These are phyloP conservation scores for Cerceris rybyensis DNA, from an alignment of 2,888 invertebrate genomes.

Conservation along the genomic window DNA sequence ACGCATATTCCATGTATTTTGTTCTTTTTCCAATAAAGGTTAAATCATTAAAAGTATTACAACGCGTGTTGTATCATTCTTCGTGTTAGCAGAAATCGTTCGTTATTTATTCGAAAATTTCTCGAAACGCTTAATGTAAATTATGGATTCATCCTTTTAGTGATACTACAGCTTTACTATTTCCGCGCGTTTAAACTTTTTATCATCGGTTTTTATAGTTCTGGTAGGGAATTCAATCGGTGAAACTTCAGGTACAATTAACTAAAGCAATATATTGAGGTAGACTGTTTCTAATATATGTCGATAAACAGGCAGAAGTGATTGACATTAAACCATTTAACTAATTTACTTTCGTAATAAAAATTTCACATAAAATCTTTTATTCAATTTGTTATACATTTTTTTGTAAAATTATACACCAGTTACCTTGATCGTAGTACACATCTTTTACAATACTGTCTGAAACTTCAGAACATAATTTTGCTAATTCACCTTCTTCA, in stretches of 20 bases:
- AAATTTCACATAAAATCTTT: conserved; percentile 5
- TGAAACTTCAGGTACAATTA: too few species aligned
- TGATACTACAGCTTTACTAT: too few species aligned
- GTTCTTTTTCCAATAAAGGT: conserved; percentile 69
- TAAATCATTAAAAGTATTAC: conserved; percentile 55
- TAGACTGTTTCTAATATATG: not conserved
- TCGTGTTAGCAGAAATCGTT: not conserved
- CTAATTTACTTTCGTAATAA: not conserved
- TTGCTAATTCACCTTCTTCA: conserved; percentile 90
- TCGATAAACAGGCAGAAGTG: not conserved
- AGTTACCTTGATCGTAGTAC: conserved; percentile 98
- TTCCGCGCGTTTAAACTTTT: too few species aligned
- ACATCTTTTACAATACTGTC: conserved; percentile 85
- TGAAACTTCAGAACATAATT: conserved; percentile 84
- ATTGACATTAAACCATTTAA: too few species aligned
- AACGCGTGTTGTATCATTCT: conserved; percentile 17
- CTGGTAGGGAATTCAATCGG: too few species aligned
- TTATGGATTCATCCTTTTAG: too few species aligned
- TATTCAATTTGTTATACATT: not conserved
- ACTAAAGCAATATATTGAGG: too few species aligned
- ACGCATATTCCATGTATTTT: conserved; percentile 67
- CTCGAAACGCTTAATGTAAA: not conserved
- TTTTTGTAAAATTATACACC: conserved; percentile 93
- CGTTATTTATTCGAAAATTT: not conserved
- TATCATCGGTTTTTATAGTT: too few species aligned